Evolutionary conservation across 2,888 invertebrate species (phyloP).

Genomic region (Eretmocerus hayati): DNA sequence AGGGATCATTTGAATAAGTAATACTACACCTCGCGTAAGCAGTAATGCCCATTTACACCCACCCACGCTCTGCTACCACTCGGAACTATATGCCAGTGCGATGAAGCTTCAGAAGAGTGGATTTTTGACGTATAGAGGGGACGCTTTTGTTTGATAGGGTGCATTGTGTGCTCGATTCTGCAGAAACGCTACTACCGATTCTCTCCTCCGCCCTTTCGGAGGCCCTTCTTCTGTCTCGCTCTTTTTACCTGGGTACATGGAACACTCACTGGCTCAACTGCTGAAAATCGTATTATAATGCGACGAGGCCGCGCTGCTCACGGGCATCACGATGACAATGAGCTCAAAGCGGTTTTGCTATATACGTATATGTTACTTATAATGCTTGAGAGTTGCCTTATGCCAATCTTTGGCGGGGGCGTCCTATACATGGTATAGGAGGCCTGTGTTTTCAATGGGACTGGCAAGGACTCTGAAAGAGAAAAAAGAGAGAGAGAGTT

Average conservation of each 20-base stretch:
- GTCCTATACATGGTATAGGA: slow-evolving; percentile 21
- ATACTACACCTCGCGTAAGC: slow-evolving; percentile 44
- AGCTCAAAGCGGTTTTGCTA: no score
- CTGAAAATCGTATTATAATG: slow-evolving; percentile 44
- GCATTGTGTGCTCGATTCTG: slow-evolving; percentile 44
- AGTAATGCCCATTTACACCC: no score
- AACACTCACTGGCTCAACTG: no score
- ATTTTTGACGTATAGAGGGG: slow-evolving; percentile 44
- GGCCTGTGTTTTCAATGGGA: no score
- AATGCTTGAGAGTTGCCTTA: slow-evolving; percentile 44
- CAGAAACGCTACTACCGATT: no score
- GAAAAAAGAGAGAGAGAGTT: no score
- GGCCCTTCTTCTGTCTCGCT: no score
- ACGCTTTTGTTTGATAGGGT: slow-evolving; percentile 44
- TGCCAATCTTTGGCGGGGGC: slow-evolving; percentile 41
- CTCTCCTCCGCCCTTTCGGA: no score
- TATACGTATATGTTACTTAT: no score
- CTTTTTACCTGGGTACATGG: no score
- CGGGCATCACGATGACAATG: neutral
- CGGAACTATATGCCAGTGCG: no score
- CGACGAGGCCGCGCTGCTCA: neutral
- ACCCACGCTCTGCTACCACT: slow-evolving; percentile 46
- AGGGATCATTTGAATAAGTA: slow-evolving; percentile 47
- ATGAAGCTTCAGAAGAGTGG: slow-evolving; percentile 28
- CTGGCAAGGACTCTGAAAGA: no score